A percentile compares a stretch with the other conserved stretches of the same genome.
phyloP scores from a whole-genome alignment of 92 coral and sea anemone species.

The Porites evermanni region DNA sequence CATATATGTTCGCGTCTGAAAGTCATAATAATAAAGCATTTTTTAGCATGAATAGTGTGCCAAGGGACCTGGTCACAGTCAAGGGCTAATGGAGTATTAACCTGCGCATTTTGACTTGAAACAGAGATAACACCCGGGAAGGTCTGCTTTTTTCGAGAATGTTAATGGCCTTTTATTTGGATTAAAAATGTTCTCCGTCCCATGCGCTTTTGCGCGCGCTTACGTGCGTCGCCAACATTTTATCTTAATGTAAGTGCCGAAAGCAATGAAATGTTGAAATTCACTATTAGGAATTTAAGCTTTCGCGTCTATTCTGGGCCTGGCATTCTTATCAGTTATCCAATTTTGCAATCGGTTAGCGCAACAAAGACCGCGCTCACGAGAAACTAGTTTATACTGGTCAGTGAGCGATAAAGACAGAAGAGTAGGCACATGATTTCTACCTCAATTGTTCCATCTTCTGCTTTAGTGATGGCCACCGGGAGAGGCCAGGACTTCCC shows the following conservation, averaged over 20 bases:
- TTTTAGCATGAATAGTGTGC: conserved; percentile 1
- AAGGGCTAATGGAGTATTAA: not conserved
- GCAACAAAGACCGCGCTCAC: conserved; percentile 1
- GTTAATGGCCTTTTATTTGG: not conserved
- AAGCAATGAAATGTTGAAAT: conserved; percentile 10
- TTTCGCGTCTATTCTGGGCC: not conserved
- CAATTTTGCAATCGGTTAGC: conserved; percentile 12
- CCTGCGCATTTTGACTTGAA: too few species aligned
- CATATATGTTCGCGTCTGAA: conserved; percentile 22
- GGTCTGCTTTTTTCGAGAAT: not conserved
- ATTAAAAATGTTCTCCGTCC: not conserved
- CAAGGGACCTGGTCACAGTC: conserved; percentile 23
- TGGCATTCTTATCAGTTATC: conserved; percentile 14
- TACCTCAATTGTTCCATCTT: conserved; percentile 20
- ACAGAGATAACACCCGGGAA: not conserved
- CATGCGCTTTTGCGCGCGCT: conserved; percentile 1
- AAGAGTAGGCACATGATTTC: conserved; percentile 9
- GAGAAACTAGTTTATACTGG: conserved; percentile 7
- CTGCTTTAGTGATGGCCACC: conserved; percentile 25
- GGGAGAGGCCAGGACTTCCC: conserved; percentile 22
- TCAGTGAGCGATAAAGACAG: conserved; percentile 16
- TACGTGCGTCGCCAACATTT: not conserved
- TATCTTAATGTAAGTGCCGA: not conserved
- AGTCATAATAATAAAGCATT: conserved; percentile 25
- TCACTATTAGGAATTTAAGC: conserved; percentile 12